phyloP scores from a whole-genome alignment of 2,113 vertebrate species.

The Stigmatopora argus region DNA sequence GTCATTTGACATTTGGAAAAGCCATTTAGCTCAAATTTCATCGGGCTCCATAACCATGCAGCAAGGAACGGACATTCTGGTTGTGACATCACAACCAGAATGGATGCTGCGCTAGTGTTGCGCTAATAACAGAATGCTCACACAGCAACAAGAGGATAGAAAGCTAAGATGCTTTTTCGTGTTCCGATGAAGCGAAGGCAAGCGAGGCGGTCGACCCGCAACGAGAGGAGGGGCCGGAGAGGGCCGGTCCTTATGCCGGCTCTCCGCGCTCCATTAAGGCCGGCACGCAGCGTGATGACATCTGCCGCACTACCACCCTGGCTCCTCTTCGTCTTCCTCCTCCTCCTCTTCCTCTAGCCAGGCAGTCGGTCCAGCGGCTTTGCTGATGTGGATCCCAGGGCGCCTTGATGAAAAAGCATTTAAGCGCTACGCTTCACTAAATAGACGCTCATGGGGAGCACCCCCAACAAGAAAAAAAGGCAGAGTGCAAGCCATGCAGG shows the following conservation, averaged over 20 bases:
- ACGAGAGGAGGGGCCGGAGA: not conserved
- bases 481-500: conserved; percentile 48
- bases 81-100: too few species aligned
- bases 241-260: conserved; percentile 11
- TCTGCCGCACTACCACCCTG: conserved; percentile 7
- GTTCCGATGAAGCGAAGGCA: not conserved
- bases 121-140: too few species aligned
- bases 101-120: too few species aligned
- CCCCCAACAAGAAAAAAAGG: conserved; percentile 14
- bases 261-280: conserved; percentile 34
- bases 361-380: conserved; percentile 28
- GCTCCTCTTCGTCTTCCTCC: conserved; percentile 13
- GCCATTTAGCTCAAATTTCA: too few species aligned
- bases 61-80: too few species aligned
- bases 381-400: conserved; percentile 69
- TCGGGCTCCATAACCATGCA: too few species aligned
- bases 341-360: conserved; percentile 21
- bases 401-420: conserved; percentile 64
- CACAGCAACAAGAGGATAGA: not conserved
- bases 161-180: not conserved
- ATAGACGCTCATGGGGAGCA: conserved; percentile 40
- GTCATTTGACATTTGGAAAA: too few species aligned
- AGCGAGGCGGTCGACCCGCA: conserved; percentile 2
- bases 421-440: conserved; percentile 60
- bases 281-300: conserved; percentile 15